Base-by-base conservation (phyloP, 2,888 invertebrate genomes). In the Melinopterus prodromus region DNA sequence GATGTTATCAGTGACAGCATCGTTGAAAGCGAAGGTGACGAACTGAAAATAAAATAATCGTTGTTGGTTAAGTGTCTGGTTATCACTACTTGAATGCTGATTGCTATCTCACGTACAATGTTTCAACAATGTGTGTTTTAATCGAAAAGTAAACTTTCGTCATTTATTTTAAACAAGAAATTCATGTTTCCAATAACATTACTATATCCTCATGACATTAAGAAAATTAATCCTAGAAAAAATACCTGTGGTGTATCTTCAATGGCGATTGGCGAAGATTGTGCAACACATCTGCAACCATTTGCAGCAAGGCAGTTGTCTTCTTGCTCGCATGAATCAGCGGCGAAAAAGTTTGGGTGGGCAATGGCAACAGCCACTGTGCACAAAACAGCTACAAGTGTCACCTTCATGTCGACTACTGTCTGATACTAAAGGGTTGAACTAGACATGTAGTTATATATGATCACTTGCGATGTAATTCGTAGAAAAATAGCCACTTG, bases 1-100 rank as follows among this genome's bases (percentile, higher is more conserved):
- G 0, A 89, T 81, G 0, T 89, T 85, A 2, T 83, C 80, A 77
- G 90, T 93, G 0, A 94, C 90, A 0, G 92, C 93, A 88, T 94
- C 94, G 79, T 94, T 94, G 85, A 94, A 94, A 6, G 94, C 93
- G 0, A 94, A 85, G 3, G 91, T 89, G 7, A 95, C 92, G 9
- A 95, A 92, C 94, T 95, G 87, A 37, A 90, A 74, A 70, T 16
- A 14, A 36, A 12, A 53, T 53, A 9, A 53, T 26, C 53, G 53
- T 26, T 26, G 26, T 26, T 26, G 26, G 26, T 26, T 26, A 26
- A 26, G 26, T 26, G 26, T 26, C 3, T 26, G 26, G 26, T 26
- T 1, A 3, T 26, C 3, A 26, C 26, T 26, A 26, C 26, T 26
- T 26, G 26, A 26, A 3, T 3, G 26, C 26, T 1, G 1, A 26